Evolutionary conservation across 2,113 vertebrate genomes (phyloP).

Genomic region (Sylvietta virens): DNA sequence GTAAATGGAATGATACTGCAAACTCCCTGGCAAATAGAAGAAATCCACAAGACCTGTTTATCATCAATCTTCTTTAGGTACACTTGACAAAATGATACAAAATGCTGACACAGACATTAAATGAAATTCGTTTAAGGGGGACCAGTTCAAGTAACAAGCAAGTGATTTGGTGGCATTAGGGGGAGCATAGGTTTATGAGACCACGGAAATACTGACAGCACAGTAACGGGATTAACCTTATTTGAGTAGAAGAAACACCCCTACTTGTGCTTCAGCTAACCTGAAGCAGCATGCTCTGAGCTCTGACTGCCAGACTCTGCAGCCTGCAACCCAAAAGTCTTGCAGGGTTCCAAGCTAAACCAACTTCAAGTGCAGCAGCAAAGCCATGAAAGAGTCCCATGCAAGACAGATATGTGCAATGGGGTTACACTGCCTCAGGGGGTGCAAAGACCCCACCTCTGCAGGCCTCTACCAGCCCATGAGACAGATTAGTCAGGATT

Average conservation of each 20-base stretch:
- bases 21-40: not conserved
- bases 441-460: not conserved
- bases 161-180: not conserved
- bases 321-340: not conserved
- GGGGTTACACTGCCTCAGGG: not conserved
- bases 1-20: not conserved
- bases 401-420: not conserved
- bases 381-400: not conserved
- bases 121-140: not conserved
- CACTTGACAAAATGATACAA: not conserved
- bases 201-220: not conserved
- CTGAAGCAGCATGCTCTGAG: slow-evolving; percentile 5
- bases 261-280: not conserved
- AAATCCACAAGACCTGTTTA: not conserved
- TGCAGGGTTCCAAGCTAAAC: not conserved
- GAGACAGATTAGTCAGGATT: not conserved
- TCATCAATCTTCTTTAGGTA: not conserved
- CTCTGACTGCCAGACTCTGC: not conserved
- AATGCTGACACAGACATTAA: not conserved
- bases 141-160: not conserved
- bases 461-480: not conserved
- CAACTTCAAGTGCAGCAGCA: not conserved
- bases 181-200: not conserved
- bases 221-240: not conserved
- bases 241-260: not conserved